A percentile compares a stretch with the other conserved stretches of the same genome.
phyloP scores from a whole-genome alignment of 2,113 vertebrate genomes.

The Corvus hawaiiensis region DNA sequence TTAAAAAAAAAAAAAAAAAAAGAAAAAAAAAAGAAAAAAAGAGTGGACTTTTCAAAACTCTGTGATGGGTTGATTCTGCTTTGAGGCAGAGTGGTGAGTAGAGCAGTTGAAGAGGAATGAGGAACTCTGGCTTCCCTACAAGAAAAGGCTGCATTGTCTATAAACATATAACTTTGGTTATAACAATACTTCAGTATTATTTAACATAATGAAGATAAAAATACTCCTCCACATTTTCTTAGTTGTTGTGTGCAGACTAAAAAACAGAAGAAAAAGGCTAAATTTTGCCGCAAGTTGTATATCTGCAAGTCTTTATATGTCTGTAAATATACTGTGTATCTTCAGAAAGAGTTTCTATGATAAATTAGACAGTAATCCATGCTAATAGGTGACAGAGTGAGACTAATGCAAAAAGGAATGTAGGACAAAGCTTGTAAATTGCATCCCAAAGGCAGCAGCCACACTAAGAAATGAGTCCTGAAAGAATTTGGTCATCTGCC shows the following conservation, averaged over 20 bases:
- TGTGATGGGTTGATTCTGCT: neutral
- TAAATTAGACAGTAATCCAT: neutral
- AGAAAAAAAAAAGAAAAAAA: neutral
- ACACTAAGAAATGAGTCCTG: neutral
- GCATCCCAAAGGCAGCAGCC: neutral
- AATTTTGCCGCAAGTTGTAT: neutral
- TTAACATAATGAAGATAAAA: neutral
- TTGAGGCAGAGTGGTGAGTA: neutral
- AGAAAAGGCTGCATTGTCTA: neutral
- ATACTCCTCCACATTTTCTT: neutral
- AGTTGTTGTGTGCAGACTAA: neutral
- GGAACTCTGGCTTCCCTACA: neutral
- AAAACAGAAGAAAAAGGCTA: neutral
- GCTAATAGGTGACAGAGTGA: neutral
- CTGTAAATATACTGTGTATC: neutral
- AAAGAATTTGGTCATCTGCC: neutral
- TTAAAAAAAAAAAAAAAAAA: neutral
- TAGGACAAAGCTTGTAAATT: neutral
- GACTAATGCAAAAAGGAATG: neutral
- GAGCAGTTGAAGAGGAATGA: neutral
- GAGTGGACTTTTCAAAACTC: neutral
- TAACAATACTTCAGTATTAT: neutral
- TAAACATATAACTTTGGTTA: neutral
- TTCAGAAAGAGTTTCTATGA: neutral
- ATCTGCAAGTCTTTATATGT: neutral